Base-by-base conservation (phyloP, 2,888 invertebrate species). In the Leuctra nigra region DNA sequence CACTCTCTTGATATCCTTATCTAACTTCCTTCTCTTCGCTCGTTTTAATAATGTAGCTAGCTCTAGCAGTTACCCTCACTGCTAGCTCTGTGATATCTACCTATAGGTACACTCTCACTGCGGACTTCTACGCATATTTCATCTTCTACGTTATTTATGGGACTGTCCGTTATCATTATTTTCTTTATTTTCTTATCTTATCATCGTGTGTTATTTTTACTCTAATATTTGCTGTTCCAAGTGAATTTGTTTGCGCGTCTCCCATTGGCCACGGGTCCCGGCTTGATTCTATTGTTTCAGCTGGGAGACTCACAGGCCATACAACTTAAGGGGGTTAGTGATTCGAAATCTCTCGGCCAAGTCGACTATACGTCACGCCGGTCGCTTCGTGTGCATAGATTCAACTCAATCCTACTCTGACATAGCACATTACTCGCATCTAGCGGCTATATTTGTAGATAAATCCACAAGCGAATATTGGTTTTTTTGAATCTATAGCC, bases 81-180 rank as follows among this genome's bases (percentile, higher is more conserved):
- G n/a, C n/a, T n/a, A n/a, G n/a, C n/a, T n/a, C n/a, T n/a, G n/a
- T n/a, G n/a, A n/a, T n/a, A n/a, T n/a, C n/a, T n/a, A n/a, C n/a
- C n/a, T n/a, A n/a, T n/a, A n/a, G n/a, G n/a, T n/a, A n/a, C n/a
- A n/a, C n/a, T n/a, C n/a, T n/a, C n/a, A n/a, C n/a, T n/a, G n/a
- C n/a, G n/a, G 23, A 44, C 50, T 29, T 33, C 16, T 50, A 50
- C 22, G 20, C 50, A 20, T 35, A 16, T 50, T 41, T 41, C 16
- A 16, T 20, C 13, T 13, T 35, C 50, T 33, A 11, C 16, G 50
- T 50, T 50, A 50, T 50, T 50, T 50, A 50, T 50, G 35, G 13
- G 35, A 33, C 50, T 50, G 50, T 35, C 50, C 50, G 50, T 50
- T 50, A 50, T 50, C 50, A 50, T 50, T 50, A 33, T 50, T 50